Percentiles rank a stretch among this genome's conserved stretches.
Conservation (phyloP, 2,797 vertebrate species). For the Chelidonichthys spinosus region DNA sequence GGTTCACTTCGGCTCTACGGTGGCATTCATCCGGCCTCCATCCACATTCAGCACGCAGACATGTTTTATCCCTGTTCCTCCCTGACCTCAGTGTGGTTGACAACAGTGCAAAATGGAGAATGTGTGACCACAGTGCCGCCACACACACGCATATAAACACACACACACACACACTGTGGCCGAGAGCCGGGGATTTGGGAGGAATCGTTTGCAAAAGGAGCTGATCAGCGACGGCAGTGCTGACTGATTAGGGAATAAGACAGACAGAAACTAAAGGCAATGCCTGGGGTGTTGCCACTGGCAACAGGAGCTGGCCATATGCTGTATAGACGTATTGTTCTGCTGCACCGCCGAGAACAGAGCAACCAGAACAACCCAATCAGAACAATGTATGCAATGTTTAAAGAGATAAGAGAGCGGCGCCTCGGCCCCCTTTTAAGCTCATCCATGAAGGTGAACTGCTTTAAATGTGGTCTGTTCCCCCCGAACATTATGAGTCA, state of each 20-base stretch:
- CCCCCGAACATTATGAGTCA: conserved; percentile 56
- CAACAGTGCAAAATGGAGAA: conserved; percentile 47
- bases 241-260: conserved; percentile 70
- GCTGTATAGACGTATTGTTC: conserved; percentile 71
- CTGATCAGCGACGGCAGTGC: conserved; percentile 62
- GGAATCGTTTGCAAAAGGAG: conserved; percentile 33
- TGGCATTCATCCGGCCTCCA: conserved; percentile 24
- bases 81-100: conserved; percentile 37
- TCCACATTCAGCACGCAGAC: conserved; percentile 13
- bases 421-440: conserved; percentile 65
- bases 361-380: conserved; percentile 50
- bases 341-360: conserved; percentile 57
- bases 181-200: conserved; percentile 26
- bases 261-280: conserved; percentile 71
- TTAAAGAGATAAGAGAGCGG: conserved; percentile 10
- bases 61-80: conserved; percentile 31
- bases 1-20: conserved; percentile 7
- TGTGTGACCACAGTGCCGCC: conserved; percentile 26
- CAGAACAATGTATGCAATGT: conserved; percentile 41
- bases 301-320: conserved; percentile 76
- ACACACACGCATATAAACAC: neutral
- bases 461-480: conserved; percentile 30
- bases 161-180: conserved; percentile 22
- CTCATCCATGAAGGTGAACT: conserved; percentile 60
- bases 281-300: conserved; percentile 77